A percentile compares a stretch with the other conserved stretches of the same genome.
phyloP scores from a whole-genome alignment of 1,140 invertebrate genomes.

The Tetramorium simillimum region DNA sequence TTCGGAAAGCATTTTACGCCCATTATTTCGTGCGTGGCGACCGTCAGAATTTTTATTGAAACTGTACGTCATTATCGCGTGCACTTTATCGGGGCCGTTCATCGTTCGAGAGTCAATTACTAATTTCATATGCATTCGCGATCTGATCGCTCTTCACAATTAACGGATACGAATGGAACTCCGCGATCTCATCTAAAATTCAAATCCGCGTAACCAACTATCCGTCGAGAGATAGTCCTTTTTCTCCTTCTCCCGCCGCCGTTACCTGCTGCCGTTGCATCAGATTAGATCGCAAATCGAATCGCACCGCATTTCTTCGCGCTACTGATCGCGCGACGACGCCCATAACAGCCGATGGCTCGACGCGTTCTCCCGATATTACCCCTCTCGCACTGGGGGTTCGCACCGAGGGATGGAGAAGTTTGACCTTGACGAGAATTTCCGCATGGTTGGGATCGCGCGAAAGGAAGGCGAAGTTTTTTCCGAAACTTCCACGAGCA shows the following conservation, averaged over 20 bases:
- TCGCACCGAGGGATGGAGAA: neutral
- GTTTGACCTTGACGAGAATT: slow-evolving; percentile 8
- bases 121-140: slow-evolving; percentile 14
- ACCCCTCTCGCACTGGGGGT: slow-evolving; percentile 26
- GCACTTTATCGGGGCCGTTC: neutral
- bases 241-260: neutral
- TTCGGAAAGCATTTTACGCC: neutral
- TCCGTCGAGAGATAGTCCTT: slow-evolving; percentile 6
- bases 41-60: slow-evolving; percentile 1
- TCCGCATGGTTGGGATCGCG: neutral
- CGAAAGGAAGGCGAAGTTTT: slow-evolving; percentile 40
- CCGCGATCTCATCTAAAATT: slow-evolving; percentile 26
- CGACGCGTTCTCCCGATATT: slow-evolving; percentile 26
- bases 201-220: slow-evolving; percentile 33
- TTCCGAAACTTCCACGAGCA: slow-evolving; percentile 53
- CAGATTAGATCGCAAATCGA: slow-evolving; percentile 52
- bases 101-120: slow-evolving; percentile 17
- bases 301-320: slow-evolving; percentile 50
- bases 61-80: slow-evolving; percentile 4
- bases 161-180: neutral
- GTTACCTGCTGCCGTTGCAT: neutral
- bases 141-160: slow-evolving; percentile 24
- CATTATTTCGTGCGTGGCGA: neutral
- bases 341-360: slow-evolving; percentile 23
- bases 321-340: slow-evolving; percentile 44